phyloP scores from a whole-genome alignment of 1,140 invertebrate species.

The Drosophila azteca region DNA sequence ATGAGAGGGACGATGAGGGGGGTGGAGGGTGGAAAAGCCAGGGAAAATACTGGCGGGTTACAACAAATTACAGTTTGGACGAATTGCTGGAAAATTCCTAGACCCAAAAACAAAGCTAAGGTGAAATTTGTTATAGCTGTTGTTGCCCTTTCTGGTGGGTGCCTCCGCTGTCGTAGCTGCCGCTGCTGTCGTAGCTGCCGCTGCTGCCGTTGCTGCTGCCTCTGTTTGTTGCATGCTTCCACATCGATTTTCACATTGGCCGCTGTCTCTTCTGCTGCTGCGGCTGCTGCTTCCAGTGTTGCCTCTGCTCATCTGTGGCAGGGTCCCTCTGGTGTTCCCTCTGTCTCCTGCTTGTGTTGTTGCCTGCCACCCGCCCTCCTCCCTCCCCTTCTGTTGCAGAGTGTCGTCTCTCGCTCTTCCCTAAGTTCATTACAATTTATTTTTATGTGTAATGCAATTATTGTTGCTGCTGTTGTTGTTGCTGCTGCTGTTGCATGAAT shows the following conservation, averaged over 20 bases:
- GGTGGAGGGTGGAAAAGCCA: not conserved
- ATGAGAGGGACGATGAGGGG: too few species aligned
- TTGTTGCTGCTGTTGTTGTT: slow-evolving; percentile 55
- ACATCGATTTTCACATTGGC: slow-evolving; percentile 79
- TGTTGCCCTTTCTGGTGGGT: slow-evolving; percentile 16
- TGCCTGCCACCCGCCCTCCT: slow-evolving; percentile 13
- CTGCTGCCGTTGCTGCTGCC: too few species aligned
- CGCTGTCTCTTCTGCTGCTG: slow-evolving; percentile 24
- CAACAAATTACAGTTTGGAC: slow-evolving; percentile 46
- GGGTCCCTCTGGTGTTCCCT: slow-evolving; percentile 5
- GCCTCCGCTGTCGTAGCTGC: slow-evolving; percentile 40
- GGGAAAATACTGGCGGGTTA: too few species aligned
- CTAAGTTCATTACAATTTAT: slow-evolving; percentile 81
- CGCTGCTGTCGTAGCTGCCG: slow-evolving; percentile 45
- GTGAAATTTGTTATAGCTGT: slow-evolving; percentile 23
- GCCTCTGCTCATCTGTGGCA: slow-evolving; percentile 38
- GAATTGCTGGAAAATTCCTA: slow-evolving; percentile 47
- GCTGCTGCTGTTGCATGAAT: slow-evolving; percentile 45
- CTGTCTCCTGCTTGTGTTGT: slow-evolving; percentile 32
- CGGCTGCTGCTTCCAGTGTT: slow-evolving; percentile 12
- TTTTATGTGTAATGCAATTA: slow-evolving; percentile 82
- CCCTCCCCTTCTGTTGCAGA: slow-evolving; percentile 18
- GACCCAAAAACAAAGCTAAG: slow-evolving; percentile 44
- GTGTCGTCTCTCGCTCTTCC: slow-evolving; percentile 53
- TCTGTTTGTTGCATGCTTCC: slow-evolving; percentile 68